Conservation (phyloP, 2,888 invertebrate species). For the Noctuana brunneofusca region DNA sequence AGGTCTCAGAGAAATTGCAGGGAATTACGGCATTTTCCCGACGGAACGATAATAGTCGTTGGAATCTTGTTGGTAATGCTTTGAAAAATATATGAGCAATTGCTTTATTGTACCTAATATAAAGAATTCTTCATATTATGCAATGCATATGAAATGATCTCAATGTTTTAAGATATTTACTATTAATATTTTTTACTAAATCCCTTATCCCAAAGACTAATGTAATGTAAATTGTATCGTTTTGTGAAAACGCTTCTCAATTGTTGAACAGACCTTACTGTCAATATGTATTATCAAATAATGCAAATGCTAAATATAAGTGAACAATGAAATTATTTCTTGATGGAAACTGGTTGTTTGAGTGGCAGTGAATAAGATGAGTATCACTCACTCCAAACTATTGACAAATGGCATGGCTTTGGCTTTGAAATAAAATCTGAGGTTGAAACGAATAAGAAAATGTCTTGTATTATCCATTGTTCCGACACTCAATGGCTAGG, state of each 20-base stretch:
- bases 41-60: slow-evolving; percentile 43
- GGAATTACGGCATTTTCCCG: slow-evolving; percentile 56
- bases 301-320: too few species aligned
- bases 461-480: slow-evolving; percentile 30
- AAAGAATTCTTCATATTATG: background rate
- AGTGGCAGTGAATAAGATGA: slow-evolving; percentile 31
- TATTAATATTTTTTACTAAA: too few species aligned
- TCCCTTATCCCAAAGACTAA: too few species aligned
- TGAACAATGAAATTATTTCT: slow-evolving; percentile 3
- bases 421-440: slow-evolving; percentile 26
- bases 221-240: too few species aligned
- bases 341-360: slow-evolving; percentile 25
- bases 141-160: too few species aligned
- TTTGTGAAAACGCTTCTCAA: too few species aligned
- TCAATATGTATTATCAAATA: too few species aligned
- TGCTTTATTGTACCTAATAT: background rate
- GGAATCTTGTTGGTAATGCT: background rate
- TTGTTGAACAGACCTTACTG: too few species aligned
- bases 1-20: slow-evolving; percentile 44
- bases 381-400: slow-evolving; percentile 29
- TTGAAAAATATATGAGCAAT: background rate
- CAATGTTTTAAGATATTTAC: too few species aligned
- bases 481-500: slow-evolving; percentile 27
- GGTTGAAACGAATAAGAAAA: slow-evolving; percentile 24
- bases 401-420: slow-evolving; percentile 27